phyloP scores from a whole-genome alignment of 2,888 invertebrate genomes.

The Bimastos eiseni region DNA sequence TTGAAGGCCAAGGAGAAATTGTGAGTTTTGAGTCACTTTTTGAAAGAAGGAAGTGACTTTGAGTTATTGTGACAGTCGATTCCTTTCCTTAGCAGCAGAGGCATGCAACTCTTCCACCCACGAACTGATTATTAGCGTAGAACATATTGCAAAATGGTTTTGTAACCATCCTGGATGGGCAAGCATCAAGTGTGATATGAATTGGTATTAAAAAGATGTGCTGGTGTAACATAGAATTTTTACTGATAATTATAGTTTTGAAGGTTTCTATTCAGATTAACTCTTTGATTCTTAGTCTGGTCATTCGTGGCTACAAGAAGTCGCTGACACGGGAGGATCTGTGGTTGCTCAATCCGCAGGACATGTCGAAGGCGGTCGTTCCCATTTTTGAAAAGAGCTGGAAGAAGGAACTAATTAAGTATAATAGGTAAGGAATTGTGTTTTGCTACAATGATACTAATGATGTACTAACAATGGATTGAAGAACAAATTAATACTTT shows the following conservation, averaged over 20 bases:
- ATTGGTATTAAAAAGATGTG: no score
- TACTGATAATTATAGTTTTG: neutral
- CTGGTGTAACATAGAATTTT: neutral
- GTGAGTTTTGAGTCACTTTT: no score
- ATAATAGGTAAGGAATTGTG: conserved; percentile 41
- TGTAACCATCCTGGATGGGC: no score
- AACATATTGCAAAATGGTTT: no score
- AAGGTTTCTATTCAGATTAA: neutral
- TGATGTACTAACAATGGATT: neutral
- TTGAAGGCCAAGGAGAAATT: no score
- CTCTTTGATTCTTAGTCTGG: conserved; percentile 64
- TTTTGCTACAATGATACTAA: neutral
- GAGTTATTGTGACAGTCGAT: no score
- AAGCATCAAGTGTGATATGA: no score
- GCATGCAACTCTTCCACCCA: no score
- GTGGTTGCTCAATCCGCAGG: conserved; percentile 85
- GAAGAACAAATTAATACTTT: no score
- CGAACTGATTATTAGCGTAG: no score
- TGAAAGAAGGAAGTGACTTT: no score
- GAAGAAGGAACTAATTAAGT: conserved; percentile 67
- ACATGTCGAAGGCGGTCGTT: conserved; percentile 78
- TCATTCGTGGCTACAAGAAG: conserved; percentile 81
- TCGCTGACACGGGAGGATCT: conserved; percentile 81
- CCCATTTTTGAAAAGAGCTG: conserved; percentile 83
- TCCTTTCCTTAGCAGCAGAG: no score